These are phyloP conservation scores for Chelidonichthys spinosus DNA, from an alignment of 2,797 vertebrate species.

Conservation along the genomic window DNA sequence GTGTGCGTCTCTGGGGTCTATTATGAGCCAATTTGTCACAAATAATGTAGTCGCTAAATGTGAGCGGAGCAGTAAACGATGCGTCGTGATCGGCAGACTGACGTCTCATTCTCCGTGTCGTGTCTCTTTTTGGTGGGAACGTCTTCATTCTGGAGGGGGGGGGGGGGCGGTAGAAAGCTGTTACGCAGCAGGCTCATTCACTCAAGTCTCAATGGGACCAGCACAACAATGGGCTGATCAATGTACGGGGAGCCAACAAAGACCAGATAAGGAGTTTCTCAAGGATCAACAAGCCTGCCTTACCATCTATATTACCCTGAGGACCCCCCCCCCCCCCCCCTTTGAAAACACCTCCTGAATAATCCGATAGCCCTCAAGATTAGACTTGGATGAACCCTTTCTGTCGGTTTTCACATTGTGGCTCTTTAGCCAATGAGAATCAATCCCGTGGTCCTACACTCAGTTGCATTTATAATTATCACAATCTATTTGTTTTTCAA, in stretches of 20 bases:
- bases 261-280: constrained; percentile 69
- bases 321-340: not conserved
- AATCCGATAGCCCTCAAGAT: constrained; percentile 47
- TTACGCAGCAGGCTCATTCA: constrained; percentile 73
- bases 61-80: not conserved
- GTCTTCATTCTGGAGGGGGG: constrained; percentile 70
- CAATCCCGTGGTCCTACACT: no score
- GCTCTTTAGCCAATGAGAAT: constrained; percentile 16
- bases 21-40: not conserved
- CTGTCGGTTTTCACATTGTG: constrained; percentile 21
- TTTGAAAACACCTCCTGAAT: constrained; percentile 41
- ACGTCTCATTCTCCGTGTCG: constrained; percentile 56
- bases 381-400: constrained; percentile 28
- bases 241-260: constrained; percentile 62
- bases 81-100: not conserved
- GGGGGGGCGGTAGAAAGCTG: constrained; percentile 60
- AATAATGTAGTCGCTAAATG: not conserved
- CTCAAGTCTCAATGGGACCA: constrained; percentile 61
- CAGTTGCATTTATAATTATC: no score
- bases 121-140: constrained; percentile 64
- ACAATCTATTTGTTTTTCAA: no score
- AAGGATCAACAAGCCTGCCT: constrained; percentile 65
- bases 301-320: constrained; percentile 33
- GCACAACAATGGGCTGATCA: constrained; percentile 74
- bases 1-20: no score